Evolutionary conservation across 2,797 vertebrate genomes (phyloP), one percentile per base, ranked within the genome.

Genomic region (Dendrocincla fuliginosa): DNA sequence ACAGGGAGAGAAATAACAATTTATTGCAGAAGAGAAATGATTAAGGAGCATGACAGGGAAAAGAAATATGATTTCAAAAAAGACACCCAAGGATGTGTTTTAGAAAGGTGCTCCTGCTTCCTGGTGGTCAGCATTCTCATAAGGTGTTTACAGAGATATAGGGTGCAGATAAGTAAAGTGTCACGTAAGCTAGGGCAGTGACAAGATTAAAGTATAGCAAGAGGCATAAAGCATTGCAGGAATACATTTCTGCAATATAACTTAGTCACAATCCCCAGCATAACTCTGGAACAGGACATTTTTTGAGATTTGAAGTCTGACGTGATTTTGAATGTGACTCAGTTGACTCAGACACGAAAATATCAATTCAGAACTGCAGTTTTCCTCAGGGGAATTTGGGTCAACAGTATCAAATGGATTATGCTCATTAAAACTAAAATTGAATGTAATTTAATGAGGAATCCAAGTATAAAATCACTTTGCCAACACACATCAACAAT

Each of bases 41-140:
- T 90, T 94, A 92, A 94, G 59, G 49, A 78, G 56, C 2, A 5
- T 91, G 92, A 81, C 82, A 95, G 56, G 47, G 27, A 90, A 27
- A 89, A 95, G 84, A 96, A 93, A 95, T 86, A 92, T 30, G 74
- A 90, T 81, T 90, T 95, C 86, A 93, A 83, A 90, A 91, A 88
- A 93, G 70, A 82, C 1, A 8, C 5, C 28, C 44, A 88, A 50
- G 55, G 77, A 93, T 89, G 83, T 87, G 55, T 64, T 90, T 90
- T 46, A 89, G 70, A 86, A 95, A 94, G 67, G 77, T 87, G 59
- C 30, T 95, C 47, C 74, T 87, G 63, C 63, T 93, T 93, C 74
- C 85, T 84, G 69, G 64, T 42, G 74, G 68, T 46, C 49, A 80
- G 32, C 71, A 73, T 63, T 89, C 82, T 89, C 59, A 52, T 61